Evolutionary conservation across 2,113 vertebrate species (phyloP), one percentile per base, ranked within the genome.

Genomic region (Scytalopus superciliaris): DNA sequence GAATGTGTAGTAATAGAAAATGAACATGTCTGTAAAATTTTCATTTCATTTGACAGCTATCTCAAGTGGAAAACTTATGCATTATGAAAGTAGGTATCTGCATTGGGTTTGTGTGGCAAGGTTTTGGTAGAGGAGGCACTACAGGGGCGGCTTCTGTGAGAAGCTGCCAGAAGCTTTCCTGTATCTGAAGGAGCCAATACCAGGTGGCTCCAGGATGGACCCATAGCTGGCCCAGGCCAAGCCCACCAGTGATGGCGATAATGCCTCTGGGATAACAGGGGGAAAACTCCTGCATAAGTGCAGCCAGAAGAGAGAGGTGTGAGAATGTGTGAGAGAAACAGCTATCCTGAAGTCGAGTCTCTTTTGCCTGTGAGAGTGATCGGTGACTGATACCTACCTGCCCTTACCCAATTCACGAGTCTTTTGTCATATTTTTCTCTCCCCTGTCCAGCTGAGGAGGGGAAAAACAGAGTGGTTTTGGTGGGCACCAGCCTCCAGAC

Each of bases 361-460:
- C 39, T 37, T 73, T 5, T 40, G 42, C 21, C 21, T 9, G 0
- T 7, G n/a, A 60, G 14, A 17, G 69, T 6, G 31, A 45, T 0
- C 25, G n/a, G n/a, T 47, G 23, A 42, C n/a, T 12, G 76, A 47
- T 49, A n/a, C 35, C 37, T 42, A 27, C n/a, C 27, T 42, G 76
- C 66, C 44, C 56, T 37, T 15, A 23, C 22, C 30, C 28, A 35
- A 37, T 69, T 21, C 40, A 14, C 7, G 31, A 49, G 19, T 0
- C 31, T 14, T n/a, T n/a, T 7, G 8, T 15, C 12, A 1, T 39
- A 4, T 66, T 55, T 55, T 77, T 14, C 19, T 67, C 7, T 60
- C 3, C 27, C 19, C 44, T 25, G 10, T 10, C 25, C 45, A 24
- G 6, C 25, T 21, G 28, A 86, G n/a, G 31, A 55, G 21, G 9